A percentile compares a stretch with the other conserved stretches of the same genome.
Evolutionary conservation across 2,888 invertebrate genomes (phyloP).

Genomic region (Muscina levida): DNA sequence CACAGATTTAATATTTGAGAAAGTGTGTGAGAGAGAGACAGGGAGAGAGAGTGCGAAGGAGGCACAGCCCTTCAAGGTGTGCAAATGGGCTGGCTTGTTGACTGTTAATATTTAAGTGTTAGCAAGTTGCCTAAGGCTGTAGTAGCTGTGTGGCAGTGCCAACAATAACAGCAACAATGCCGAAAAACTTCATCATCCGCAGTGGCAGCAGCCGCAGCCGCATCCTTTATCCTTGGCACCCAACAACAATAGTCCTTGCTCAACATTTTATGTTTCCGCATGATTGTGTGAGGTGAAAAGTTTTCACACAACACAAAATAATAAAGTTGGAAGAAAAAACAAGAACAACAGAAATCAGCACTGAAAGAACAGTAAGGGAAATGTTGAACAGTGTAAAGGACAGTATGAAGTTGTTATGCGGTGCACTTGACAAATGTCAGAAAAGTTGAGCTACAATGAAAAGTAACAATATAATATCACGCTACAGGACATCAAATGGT

Average conservation of each 20-base stretch:
- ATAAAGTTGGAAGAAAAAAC: not conserved
- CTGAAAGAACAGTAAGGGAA: not conserved
- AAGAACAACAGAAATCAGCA: not conserved
- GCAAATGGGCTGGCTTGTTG: conserved; percentile 20
- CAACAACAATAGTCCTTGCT: conserved; percentile 4
- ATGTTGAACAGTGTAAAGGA: too few relatives aligned
- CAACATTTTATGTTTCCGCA: conserved; percentile 11
- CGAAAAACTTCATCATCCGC: not conserved
- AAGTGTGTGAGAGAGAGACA: too few relatives aligned
- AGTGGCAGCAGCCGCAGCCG: too few relatives aligned
- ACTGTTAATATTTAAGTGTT: conserved; percentile 5
- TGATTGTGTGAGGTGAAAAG: conserved; percentile 7
- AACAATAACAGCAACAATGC: not conserved
- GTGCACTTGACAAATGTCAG: conserved; percentile 59
- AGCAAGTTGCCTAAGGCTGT: not conserved
- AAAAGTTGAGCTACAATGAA: conserved; percentile 54
- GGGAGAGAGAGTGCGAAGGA: too few relatives aligned
- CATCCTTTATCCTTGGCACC: not conserved
- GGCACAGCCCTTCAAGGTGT: conserved; percentile 21
- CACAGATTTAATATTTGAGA: too few relatives aligned
- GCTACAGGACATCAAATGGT: not conserved
- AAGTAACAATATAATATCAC: conserved; percentile 56
- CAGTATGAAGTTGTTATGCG: conserved; percentile 3
- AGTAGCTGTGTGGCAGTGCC: not conserved
- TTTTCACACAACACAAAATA: conserved; percentile 24